Conservation (phyloP, 1,140 invertebrate genomes). For the Holcopasites calliopsidis region DNA sequence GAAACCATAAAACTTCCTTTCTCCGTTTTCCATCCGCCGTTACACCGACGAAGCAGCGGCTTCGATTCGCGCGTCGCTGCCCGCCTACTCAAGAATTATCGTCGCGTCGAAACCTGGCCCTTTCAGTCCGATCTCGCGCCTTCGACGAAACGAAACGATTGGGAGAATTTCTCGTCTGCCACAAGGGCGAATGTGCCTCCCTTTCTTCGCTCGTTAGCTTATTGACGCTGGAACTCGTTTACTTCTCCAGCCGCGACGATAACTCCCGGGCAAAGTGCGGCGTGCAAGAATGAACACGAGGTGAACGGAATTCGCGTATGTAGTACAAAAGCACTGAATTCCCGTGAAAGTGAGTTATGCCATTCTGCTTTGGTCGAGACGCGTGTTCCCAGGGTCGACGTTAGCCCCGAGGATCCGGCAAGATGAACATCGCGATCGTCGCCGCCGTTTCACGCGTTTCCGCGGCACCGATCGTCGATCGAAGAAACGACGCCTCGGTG, state of each 20-base stretch:
- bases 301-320: conserved; percentile 40
- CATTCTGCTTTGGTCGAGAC: conserved; percentile 33
- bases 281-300: conserved; percentile 31
- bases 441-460: neutral
- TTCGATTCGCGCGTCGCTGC: conserved; percentile 2
- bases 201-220: neutral
- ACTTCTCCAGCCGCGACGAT: conserved; percentile 5
- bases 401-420: no score
- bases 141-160: neutral
- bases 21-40: neutral
- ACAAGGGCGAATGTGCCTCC: neutral
- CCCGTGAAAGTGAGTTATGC: conserved; percentile 32
- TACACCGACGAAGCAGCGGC: conserved; percentile 5
- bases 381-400: conserved; percentile 41
- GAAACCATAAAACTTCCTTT: neutral
- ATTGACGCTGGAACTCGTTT: neutral
- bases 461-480: neutral
- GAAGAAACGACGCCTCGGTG: neutral
- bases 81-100: neutral
- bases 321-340: conserved; percentile 41
- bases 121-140: neutral
- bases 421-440: no score
- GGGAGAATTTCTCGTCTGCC: neutral
- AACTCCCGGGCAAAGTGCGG: conserved; percentile 10
- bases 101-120: neutral